A percentile compares a stretch with the other conserved stretches of the same genome.
phyloP scores from a whole-genome alignment of 92 coral and sea anemone species.

The Epizoanthus scotinus region DNA sequence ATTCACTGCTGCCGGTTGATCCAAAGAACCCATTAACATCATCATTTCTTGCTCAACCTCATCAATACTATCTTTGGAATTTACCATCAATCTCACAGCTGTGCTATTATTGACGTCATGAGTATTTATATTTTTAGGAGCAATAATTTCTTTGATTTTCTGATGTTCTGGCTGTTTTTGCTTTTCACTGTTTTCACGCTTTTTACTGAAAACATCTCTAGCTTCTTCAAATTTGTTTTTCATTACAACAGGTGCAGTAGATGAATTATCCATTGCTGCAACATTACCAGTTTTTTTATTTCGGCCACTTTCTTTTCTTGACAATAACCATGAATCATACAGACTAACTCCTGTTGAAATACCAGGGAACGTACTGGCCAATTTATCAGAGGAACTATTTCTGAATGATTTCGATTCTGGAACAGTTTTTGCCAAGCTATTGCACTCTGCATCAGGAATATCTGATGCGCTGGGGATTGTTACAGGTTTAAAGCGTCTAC shows the following conservation, averaged over 20 bases:
- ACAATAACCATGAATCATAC: slow-evolving; percentile 33
- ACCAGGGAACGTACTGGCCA: slow-evolving; percentile 59
- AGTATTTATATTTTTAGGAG: not conserved
- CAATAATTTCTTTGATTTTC: not conserved
- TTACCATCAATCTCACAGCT: not conserved
- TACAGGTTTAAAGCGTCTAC: slow-evolving; percentile 86
- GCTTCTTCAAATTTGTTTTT: slow-evolving; percentile 23
- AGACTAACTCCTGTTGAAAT: slow-evolving; percentile 31
- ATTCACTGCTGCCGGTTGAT: slow-evolving; percentile 1
- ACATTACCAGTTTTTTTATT: too few relatives aligned
- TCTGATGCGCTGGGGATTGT: slow-evolving; percentile 49
- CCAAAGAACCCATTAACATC: not conserved
- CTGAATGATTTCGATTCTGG: slow-evolving; percentile 10
- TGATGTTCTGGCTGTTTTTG: not conserved
- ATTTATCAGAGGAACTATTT: slow-evolving; percentile 13
- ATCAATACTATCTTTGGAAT: not conserved
- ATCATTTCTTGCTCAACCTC: not conserved
- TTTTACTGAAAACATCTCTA: slow-evolving; percentile 1
- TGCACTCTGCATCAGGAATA: slow-evolving; percentile 41
- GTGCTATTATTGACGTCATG: not conserved
- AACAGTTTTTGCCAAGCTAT: slow-evolving; percentile 31
- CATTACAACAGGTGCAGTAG: not conserved
- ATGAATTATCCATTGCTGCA: not conserved
- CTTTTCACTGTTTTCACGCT: not conserved
- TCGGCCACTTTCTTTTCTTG: slow-evolving; percentile 27